These are phyloP conservation scores for Platycheirus albimanus DNA, from an alignment of 2,888 invertebrate genomes.

Conservation along the genomic window DNA sequence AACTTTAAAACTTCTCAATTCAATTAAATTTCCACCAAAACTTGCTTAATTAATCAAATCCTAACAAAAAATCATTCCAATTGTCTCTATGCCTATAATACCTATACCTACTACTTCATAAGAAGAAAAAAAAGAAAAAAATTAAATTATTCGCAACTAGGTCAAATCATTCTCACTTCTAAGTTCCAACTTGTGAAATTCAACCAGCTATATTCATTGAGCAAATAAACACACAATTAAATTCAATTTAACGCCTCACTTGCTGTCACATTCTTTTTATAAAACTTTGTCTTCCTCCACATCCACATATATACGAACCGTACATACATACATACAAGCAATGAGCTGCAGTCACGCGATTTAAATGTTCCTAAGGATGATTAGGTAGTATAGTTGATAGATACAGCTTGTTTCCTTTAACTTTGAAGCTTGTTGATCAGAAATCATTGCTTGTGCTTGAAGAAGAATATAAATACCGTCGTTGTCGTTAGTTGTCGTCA, in stretches of 20 bases:
- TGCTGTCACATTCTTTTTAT: constrained; percentile 68
- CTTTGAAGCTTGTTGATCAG: constrained; percentile 36
- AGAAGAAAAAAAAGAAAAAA: not conserved
- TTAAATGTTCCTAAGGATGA: constrained; percentile 55
- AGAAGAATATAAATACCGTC: too few relatives aligned
- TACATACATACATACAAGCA: too few relatives aligned
- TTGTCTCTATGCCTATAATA: constrained; percentile 4
- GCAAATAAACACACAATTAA: constrained; percentile 74
- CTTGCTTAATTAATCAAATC: constrained; percentile 36
- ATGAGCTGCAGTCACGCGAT: constrained; percentile 66
- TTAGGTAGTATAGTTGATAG: constrained; percentile 33
- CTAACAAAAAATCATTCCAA: constrained; percentile 31
- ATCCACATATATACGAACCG: too few relatives aligned
- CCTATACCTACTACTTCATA: not conserved
- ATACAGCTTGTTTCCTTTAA: constrained; percentile 26
- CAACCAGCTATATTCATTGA: constrained; percentile 66
- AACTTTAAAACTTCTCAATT: constrained; percentile 22
- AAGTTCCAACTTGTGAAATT: constrained; percentile 70
- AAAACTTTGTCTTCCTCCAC: constrained; percentile 53
- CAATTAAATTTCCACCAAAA: constrained; percentile 22
- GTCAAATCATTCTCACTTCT: constrained; percentile 70
- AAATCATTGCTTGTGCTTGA: constrained; percentile 49
- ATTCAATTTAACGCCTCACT: constrained; percentile 72
- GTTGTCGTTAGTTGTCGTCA: constrained; percentile 3
- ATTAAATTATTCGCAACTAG: constrained; percentile 49